A percentile compares a stretch with the other conserved stretches of the same genome.
Conservation (phyloP, 1,140 invertebrate species). For the Reticulitermes speratus region DNA sequence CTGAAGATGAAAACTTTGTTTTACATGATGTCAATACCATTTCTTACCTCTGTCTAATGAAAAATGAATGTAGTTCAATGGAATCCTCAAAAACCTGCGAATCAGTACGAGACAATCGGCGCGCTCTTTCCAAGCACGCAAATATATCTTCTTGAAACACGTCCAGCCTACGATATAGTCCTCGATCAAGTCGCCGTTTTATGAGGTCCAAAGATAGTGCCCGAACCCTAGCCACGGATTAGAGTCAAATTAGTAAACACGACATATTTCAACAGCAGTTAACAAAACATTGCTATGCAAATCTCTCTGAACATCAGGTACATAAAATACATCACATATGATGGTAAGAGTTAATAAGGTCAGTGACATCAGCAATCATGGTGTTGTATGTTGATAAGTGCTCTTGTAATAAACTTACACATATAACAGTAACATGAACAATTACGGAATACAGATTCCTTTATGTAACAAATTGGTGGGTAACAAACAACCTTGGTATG, state of each 20-base stretch:
- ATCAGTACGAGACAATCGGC: slow-evolving; percentile 83
- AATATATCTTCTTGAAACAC: slow-evolving; percentile 97
- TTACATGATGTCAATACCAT: background rate
- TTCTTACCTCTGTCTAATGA: slow-evolving; percentile 68
- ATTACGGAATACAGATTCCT: too few relatives aligned
- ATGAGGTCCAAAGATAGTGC: slow-evolving; percentile 82
- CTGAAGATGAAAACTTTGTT: background rate
- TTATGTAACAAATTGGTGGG: too few relatives aligned
- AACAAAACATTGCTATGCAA: background rate
- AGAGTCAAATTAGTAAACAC: background rate
- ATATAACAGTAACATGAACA: too few relatives aligned
- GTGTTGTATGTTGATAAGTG: too few relatives aligned
- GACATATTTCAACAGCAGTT: background rate
- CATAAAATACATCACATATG: too few relatives aligned
- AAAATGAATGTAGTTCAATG: slow-evolving; percentile 89
- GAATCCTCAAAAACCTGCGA: slow-evolving; percentile 95
- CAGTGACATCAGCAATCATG: too few relatives aligned
- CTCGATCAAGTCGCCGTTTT: slow-evolving; percentile 79
- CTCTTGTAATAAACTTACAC: too few relatives aligned
- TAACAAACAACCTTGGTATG: too few relatives aligned
- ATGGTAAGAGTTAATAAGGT: too few relatives aligned
- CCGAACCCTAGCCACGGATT: slow-evolving; percentile 44
- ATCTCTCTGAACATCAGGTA: background rate
- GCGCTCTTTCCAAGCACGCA: slow-evolving; percentile 85
- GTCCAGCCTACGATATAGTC: slow-evolving; percentile 89